These are phyloP conservation scores for Hemiscyllium ocellatum DNA, from an alignment of 2,113 vertebrate species.

Conservation along the genomic window DNA sequence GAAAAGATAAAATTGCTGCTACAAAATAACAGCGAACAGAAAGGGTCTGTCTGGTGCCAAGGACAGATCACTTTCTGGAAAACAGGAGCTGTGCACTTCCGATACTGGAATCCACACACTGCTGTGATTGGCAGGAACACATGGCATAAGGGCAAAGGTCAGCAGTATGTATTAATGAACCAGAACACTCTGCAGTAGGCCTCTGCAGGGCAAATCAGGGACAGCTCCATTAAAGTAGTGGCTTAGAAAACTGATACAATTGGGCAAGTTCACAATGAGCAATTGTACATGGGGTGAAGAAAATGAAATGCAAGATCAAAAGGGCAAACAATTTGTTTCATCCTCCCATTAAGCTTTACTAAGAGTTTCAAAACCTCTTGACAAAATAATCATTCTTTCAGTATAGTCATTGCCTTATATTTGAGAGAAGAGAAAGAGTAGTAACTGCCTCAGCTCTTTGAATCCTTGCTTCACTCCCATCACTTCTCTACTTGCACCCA, in stretches of 20 bases:
- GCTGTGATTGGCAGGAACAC: slow-evolving; percentile 4
- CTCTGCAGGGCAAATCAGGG: not conserved
- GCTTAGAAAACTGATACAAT: not conserved
- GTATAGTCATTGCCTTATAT: not conserved
- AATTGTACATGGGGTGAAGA: too few species aligned
- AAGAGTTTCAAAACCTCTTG: not conserved
- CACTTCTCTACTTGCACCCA: not conserved
- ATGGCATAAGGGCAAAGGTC: not conserved
- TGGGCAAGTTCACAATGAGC: not conserved
- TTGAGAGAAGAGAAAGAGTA: not conserved
- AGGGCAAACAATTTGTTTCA: not conserved
- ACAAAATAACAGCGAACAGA: not conserved
- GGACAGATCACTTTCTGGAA: not conserved
- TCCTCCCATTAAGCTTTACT: not conserved
- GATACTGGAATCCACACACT: not conserved
- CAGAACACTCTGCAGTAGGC: not conserved
- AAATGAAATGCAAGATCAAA: not conserved
- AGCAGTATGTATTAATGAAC: not conserved
- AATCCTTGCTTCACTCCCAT: not conserved
- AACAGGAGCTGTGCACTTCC: not conserved
- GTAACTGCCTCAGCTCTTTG: not conserved
- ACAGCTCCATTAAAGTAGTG: not conserved
- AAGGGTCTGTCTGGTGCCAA: not conserved
- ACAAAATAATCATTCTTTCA: not conserved
- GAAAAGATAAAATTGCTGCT: not conserved